Conservation (phyloP, 2,888 invertebrate species). For the Cinara cedri region DNA sequence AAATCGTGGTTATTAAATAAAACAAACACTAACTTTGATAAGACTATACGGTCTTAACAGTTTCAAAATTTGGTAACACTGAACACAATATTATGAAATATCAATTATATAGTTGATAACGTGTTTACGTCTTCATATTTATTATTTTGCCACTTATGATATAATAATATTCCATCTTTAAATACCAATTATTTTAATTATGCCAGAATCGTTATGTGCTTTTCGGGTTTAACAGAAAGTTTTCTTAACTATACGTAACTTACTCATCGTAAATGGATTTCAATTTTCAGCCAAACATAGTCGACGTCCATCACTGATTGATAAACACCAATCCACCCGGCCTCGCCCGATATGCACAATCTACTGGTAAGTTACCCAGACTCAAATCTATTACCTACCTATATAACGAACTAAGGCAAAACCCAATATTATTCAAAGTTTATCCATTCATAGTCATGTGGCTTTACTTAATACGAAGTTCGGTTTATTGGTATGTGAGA, state of each 20-base stretch:
- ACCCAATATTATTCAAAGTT: constrained; percentile 16
- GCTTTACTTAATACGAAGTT: constrained; percentile 60
- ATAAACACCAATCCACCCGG: constrained; percentile 1
- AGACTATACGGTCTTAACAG: no score
- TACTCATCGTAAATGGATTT: background rate
- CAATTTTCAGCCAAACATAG: background rate
- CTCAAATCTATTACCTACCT: constrained; percentile 25
- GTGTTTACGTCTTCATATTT: no score
- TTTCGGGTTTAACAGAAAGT: no score
- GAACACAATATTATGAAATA: no score
- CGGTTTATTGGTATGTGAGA: constrained; percentile 73
- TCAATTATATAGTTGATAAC: no score
- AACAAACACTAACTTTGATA: no score
- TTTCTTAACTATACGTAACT: background rate
- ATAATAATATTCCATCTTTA: no score
- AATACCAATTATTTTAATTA: no score
- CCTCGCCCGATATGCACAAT: constrained; percentile 14
- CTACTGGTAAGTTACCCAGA: constrained; percentile 40
- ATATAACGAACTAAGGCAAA: constrained; percentile 24
- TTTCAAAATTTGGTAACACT: no score
- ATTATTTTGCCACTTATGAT: no score
- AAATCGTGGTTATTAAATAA: no score
- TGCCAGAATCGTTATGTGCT: no score
- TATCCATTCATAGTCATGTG: constrained; percentile 55
- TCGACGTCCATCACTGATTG: background rate